These are phyloP conservation scores for Diorhabda carinulata DNA, from an alignment of 1,140 invertebrate genomes.

Conservation along the genomic window DNA sequence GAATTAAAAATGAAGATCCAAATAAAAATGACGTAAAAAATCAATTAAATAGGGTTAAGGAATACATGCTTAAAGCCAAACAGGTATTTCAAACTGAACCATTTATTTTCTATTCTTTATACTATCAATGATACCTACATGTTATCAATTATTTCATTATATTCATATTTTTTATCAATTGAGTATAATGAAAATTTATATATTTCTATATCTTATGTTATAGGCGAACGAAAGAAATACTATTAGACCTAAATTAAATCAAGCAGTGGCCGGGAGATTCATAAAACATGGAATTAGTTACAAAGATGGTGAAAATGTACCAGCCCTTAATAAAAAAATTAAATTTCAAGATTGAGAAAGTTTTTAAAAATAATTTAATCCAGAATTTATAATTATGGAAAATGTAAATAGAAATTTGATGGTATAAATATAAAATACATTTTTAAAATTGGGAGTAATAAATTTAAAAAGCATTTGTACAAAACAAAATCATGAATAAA, in stretches of 20 bases:
- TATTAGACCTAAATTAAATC: constrained; percentile 53
- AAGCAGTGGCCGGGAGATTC: constrained; percentile 56
- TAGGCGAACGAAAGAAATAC: constrained; percentile 51
- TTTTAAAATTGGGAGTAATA: too few relatives aligned
- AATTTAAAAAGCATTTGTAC: too few relatives aligned
- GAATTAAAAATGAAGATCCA: constrained; percentile 55
- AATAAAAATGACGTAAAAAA: constrained; percentile 54
- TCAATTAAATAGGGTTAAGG: constrained; percentile 55
- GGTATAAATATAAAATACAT: too few relatives aligned
- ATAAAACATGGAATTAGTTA: constrained; percentile 51
- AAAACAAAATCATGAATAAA: too few relatives aligned
- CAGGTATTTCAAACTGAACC: constrained; percentile 42
- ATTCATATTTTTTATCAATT: not conserved
- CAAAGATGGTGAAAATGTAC: constrained; percentile 33
- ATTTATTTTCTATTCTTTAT: not conserved
- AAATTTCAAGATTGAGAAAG: constrained; percentile 27
- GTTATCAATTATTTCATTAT: not conserved
- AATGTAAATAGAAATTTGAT: too few relatives aligned
- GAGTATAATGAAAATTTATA: constrained; percentile 14
- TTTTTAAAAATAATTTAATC: not conserved
- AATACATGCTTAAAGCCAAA: constrained; percentile 57
- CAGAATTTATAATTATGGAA: too few relatives aligned
- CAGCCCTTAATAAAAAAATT: constrained; percentile 33
- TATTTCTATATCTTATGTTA: constrained; percentile 17
- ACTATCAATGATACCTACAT: not conserved